A percentile compares a stretch with the other conserved stretches of the same genome.
These are phyloP conservation scores for Paracanthobrama guichenoti DNA, from an alignment of 2,113 vertebrate genomes.

Conservation along the genomic window DNA sequence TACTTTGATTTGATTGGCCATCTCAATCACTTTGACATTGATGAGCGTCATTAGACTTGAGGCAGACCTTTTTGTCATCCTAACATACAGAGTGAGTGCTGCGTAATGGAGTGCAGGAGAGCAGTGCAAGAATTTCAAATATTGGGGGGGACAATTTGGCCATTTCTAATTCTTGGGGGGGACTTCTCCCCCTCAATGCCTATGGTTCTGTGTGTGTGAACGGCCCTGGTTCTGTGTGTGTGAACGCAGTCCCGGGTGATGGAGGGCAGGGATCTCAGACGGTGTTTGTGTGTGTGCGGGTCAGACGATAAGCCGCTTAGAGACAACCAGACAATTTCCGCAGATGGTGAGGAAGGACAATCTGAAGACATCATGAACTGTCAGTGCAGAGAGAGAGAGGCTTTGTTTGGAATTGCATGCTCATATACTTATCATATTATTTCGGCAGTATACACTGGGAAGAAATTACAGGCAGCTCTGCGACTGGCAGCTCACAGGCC, in stretches of 20 bases:
- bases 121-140: no score
- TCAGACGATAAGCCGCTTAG: constrained; percentile 33
- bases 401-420: constrained; percentile 3
- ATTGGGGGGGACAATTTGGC: no score
- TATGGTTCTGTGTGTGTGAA: no score
- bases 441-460: neutral
- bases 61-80: no score
- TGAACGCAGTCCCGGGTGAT: neutral
- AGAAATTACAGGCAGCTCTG: neutral
- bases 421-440: neutral
- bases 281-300: constrained; percentile 12
- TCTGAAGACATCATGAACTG: neutral
- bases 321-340: constrained; percentile 23
- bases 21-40: no score
- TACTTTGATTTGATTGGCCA: no score
- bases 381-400: constrained; percentile 10
- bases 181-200: no score
- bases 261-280: constrained; percentile 1
- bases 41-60: no score
- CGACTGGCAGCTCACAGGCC: neutral
- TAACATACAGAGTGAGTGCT: no score
- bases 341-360: constrained; percentile 14
- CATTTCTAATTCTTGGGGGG: no score
- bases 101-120: no score
- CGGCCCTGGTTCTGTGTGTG: neutral